Evolutionary conservation across 1,140 invertebrate genomes (phyloP).

Genomic region (Drosophila nebulosa): DNA sequence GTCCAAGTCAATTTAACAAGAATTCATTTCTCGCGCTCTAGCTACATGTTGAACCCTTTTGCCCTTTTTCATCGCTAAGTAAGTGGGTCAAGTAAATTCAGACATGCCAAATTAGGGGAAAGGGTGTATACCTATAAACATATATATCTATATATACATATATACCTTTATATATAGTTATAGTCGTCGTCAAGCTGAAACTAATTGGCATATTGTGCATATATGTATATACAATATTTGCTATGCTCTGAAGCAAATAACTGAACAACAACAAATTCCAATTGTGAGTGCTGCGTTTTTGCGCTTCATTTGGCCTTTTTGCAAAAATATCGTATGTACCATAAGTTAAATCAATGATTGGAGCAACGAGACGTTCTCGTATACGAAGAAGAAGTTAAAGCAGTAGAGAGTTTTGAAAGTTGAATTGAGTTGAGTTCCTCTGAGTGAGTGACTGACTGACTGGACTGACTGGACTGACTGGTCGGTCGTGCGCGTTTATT

Average conservation of each 20-base stretch:
- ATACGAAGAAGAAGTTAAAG: not conserved
- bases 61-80: not conserved
- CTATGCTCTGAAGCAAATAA: slow-evolving; percentile 13
- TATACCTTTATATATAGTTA: not conserved
- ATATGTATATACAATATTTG: not conserved
- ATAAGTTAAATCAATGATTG: not conserved
- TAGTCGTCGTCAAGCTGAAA: slow-evolving; percentile 33
- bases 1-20: not conserved
- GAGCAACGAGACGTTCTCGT: not conserved
- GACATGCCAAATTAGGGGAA: not conserved
- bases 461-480: not conserved
- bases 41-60: not conserved
- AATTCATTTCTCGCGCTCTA: not conserved
- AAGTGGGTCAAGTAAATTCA: slow-evolving; percentile 1
- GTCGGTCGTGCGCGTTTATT: slow-evolving; percentile 51
- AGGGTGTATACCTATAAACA: too few relatives aligned
- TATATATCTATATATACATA: not conserved
- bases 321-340: not conserved
- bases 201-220: slow-evolving; percentile 52
- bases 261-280: not conserved
- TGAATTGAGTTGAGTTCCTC: slow-evolving; percentile 16
- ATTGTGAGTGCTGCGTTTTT: slow-evolving; percentile 25
- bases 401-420: not conserved
- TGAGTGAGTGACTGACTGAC: slow-evolving; percentile 6
- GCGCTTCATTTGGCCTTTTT: slow-evolving; percentile 24